A percentile compares a stretch with the other conserved stretches of the same genome.
Conservation (phyloP, 92 coral and sea anemone genomes). For the Paragorgia papillata region DNA sequence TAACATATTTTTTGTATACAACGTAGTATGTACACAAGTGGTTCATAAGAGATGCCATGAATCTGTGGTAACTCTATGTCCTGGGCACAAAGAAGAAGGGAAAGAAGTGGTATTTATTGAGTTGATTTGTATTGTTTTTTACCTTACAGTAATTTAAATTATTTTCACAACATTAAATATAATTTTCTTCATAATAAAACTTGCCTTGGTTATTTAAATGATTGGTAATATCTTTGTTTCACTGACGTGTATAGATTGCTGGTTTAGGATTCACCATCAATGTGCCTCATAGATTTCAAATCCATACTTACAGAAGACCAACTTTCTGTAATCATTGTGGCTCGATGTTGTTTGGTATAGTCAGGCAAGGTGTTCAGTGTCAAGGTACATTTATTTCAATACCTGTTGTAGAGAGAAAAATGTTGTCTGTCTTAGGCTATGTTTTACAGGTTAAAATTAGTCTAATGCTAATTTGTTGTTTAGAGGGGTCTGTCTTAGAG, state of each 20-base stretch:
- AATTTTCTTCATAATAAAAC: no score
- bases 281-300: conserved; percentile 85
- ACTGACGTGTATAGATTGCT: conserved; percentile 33
- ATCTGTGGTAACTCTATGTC: conserved; percentile 83
- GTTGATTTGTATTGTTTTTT: no score
- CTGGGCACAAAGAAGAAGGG: conserved; percentile 71
- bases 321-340: conserved; percentile 99
- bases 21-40: conserved; percentile 96
- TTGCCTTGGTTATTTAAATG: no score
- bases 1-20: background rate
- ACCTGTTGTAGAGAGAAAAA: no score
- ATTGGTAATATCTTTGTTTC: no score
- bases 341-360: conserved; percentile 80
- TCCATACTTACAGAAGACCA: conserved; percentile 78
- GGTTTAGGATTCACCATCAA: conserved; percentile 64
- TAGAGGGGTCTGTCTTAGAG: no score
- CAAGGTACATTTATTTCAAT: conserved; percentile 60
- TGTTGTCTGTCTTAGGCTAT: no score
- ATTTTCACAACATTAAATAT: no score
- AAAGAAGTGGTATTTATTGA: conserved; percentile 58
- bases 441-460: no score
- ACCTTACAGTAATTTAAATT: background rate
- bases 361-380: conserved; percentile 94
- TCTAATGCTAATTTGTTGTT: no score
- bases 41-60: conserved; percentile 96